A percentile compares a stretch with the other conserved stretches of the same genome.
Conservation (phyloP, 2,888 invertebrate species). For the Lydus trimaculatus region DNA sequence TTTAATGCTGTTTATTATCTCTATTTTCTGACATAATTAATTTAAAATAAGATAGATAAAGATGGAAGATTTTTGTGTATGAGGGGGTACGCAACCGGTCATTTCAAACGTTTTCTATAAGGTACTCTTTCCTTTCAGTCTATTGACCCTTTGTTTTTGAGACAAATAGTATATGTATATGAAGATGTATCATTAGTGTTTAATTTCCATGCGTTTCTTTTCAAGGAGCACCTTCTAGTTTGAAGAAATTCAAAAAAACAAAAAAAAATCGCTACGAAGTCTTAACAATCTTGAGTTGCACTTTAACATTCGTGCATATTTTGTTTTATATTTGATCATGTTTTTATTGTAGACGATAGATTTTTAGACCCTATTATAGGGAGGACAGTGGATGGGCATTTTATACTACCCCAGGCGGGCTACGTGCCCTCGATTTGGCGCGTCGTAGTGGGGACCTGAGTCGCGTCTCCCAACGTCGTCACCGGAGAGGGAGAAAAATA, state of each 20-base stretch:
- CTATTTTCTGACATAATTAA: background rate
- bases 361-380: background rate
- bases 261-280: background rate
- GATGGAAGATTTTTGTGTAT: constrained; percentile 38
- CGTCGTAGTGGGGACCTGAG: constrained; percentile 35
- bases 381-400: constrained; percentile 1
- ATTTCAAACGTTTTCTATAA: constrained; percentile 34
- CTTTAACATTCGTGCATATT: background rate
- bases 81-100: constrained; percentile 41
- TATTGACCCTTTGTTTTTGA: constrained; percentile 39
- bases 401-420: background rate
- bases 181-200: background rate
- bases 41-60: constrained; percentile 12
- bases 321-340: background rate
- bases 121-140: constrained; percentile 31
- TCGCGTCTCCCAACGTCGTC: constrained; percentile 32
- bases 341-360: background rate
- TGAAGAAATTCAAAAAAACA: too few species aligned
- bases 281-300: background rate
- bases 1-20: background rate
- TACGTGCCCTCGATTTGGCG: background rate
- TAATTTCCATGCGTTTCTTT: background rate
- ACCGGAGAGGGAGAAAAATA: constrained; percentile 52
- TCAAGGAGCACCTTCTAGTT: background rate
- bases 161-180: background rate